These are phyloP conservation scores for Zeuzera pyrina DNA, from an alignment of 2,888 invertebrate species.

Conservation along the genomic window DNA sequence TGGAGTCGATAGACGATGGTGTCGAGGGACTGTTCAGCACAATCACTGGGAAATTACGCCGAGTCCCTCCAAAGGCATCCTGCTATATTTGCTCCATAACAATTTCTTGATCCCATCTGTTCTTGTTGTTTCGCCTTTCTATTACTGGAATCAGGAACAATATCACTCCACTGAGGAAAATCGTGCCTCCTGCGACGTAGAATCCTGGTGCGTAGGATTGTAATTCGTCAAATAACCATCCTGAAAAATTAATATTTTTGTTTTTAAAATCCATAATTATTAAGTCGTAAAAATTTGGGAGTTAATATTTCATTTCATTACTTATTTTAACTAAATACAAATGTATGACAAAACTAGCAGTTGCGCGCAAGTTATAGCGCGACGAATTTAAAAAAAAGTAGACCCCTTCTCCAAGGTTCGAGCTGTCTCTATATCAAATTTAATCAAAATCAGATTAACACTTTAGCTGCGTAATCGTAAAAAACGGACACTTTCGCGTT, in stretches of 20 bases:
- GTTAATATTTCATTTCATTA: no score
- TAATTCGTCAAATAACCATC: slow-evolving; percentile 85
- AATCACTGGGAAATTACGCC: slow-evolving; percentile 40
- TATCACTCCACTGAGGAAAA: slow-evolving; percentile 90
- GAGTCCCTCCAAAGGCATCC: slow-evolving; percentile 24
- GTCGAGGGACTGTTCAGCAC: slow-evolving; percentile 63
- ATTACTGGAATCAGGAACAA: slow-evolving; percentile 86
- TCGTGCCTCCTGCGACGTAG: slow-evolving; percentile 87
- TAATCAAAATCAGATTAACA: no score
- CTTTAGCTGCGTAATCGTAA: no score
- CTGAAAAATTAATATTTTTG: slow-evolving; percentile 66
- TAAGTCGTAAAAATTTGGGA: background rate
- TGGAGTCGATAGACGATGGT: slow-evolving; percentile 39
- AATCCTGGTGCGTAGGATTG: slow-evolving; percentile 90
- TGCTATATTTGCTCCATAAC: slow-evolving; percentile 60
- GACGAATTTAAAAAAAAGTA: background rate
- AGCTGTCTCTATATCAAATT: no score
- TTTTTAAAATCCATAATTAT: slow-evolving; percentile 3
- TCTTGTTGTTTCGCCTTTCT: slow-evolving; percentile 55
- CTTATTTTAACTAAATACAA: no score
- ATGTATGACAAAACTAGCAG: no score
- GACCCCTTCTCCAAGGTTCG: background rate
- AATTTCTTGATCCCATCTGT: slow-evolving; percentile 36
- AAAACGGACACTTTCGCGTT: no score
- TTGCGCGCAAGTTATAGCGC: no score